Evolutionary conservation across 2,113 vertebrate genomes (phyloP), one percentile per base, ranked within the genome.

Genomic region (Pangasianodon hypophthalmus): DNA sequence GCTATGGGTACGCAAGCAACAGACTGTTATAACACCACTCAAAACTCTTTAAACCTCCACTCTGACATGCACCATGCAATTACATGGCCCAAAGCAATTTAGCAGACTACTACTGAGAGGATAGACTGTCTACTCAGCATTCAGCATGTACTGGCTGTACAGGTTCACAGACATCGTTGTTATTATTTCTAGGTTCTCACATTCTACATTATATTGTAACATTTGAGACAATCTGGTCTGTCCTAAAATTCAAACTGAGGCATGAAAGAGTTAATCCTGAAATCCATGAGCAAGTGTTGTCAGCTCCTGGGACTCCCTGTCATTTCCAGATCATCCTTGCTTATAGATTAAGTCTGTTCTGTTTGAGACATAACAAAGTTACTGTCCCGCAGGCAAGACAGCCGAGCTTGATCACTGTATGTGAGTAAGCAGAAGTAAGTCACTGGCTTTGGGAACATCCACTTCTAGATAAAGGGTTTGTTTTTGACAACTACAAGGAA

Each of bases 41-140:
- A 82, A 24, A 80, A 82, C 75, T 88, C 50, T 46, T 67, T 83
- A 88, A 84, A 83, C 32, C 80, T 83, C 21, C 50, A 19, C 19
- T 29, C 80, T 88, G 62, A 84, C 50, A 2, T 56, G 80, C 64
- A 56, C 21, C 41, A 24, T 77, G 56, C 69, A 89, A 89, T 89
- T 85, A 85, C 69, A 50, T 84, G 50, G 80, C 87, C 87, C 62
- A 41, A 46, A 88, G 87, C 87, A 83, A 56, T 85, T 84, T 48
- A 77, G 54, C 82, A 89, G 82, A 85, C 88, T 89, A 24, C 44
- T 89, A 85, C 85, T 77, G 88, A 89, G 69, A 77, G 69, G 67
- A 56, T 48, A 85, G 82, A 85, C 69, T 37, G 88, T 85, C 69
- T 62, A 46, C 82, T 62, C 67, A 85, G 64, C 58, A 69, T 69